These are phyloP conservation scores for Sisyra nigra DNA, from an alignment of 2,888 invertebrate genomes.

Conservation along the genomic window DNA sequence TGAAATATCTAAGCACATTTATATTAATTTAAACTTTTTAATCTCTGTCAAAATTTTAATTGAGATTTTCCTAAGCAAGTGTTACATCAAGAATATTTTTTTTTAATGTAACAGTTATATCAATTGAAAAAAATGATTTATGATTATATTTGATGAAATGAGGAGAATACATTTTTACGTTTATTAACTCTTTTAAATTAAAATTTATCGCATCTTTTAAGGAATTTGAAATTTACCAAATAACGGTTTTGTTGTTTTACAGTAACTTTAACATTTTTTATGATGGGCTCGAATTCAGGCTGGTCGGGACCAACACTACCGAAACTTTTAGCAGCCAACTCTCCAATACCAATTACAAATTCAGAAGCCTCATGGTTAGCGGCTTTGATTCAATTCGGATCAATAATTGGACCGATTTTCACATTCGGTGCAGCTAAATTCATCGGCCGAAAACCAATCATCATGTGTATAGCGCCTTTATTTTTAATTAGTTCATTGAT, in stretches of 20 bases:
- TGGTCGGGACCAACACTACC: not conserved
- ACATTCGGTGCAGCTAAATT: constrained; percentile 41
- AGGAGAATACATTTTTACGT: no score
- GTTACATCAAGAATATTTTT: no score
- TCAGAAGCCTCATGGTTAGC: not conserved
- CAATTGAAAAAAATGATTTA: no score
- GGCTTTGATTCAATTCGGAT: not conserved
- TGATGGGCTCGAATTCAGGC: not conserved
- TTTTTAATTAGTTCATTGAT: constrained; percentile 39
- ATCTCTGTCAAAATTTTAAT: no score
- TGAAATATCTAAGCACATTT: no score
- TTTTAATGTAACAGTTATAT: no score
- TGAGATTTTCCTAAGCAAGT: no score
- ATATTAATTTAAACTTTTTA: no score
- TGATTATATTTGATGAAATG: no score
- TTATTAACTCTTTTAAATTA: no score
- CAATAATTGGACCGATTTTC: constrained; percentile 15
- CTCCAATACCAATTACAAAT: not conserved
- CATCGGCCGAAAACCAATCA: constrained; percentile 38
- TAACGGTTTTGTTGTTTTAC: not conserved
- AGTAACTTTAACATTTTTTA: not conserved
- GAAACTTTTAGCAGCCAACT: not conserved
- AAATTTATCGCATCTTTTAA: no score
- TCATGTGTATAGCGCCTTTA: constrained; percentile 36
- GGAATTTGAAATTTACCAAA: no score